Conservation (phyloP, 2,888 invertebrate species). For the Orthosia gothica region DNA sequence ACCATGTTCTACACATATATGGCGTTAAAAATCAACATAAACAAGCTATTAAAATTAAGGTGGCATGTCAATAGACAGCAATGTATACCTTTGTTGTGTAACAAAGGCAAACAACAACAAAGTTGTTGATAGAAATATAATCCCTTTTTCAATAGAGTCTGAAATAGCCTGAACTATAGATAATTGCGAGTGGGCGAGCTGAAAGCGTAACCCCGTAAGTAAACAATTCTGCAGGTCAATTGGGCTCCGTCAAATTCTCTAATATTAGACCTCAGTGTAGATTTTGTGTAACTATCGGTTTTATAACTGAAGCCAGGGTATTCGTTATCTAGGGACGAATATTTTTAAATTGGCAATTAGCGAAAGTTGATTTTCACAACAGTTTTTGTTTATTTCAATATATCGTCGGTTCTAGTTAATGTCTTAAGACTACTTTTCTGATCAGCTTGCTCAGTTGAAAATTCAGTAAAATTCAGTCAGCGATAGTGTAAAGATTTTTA, state of each 20-base stretch:
- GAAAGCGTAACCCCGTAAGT: constrained; percentile 19
- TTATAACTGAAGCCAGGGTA: background rate
- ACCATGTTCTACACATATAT: too few relatives aligned
- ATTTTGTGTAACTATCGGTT: background rate
- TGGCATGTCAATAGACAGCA: too few relatives aligned
- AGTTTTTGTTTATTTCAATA: background rate
- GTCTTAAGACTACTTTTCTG: background rate
- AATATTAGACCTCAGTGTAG: constrained; percentile 9
- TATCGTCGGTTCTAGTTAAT: background rate
- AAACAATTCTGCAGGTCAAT: constrained; percentile 42
- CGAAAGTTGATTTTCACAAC: background rate
- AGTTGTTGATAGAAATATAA: constrained; percentile 13
- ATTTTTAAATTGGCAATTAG: background rate
- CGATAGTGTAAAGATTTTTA: too few relatives aligned
- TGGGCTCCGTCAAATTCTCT: constrained; percentile 22
- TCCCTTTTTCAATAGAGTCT: background rate
- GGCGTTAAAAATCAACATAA: too few relatives aligned
- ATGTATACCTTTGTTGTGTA: too few relatives aligned
- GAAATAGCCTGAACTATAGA: constrained; percentile 12
- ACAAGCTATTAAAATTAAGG: too few relatives aligned
- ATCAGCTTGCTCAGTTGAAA: background rate
- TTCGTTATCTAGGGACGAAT: background rate
- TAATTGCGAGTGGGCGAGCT: background rate
- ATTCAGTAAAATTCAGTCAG: too few relatives aligned
- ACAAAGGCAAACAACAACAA: background rate